phyloP scores from a whole-genome alignment of 1,140 invertebrate species.

The Calosoma granatense region DNA sequence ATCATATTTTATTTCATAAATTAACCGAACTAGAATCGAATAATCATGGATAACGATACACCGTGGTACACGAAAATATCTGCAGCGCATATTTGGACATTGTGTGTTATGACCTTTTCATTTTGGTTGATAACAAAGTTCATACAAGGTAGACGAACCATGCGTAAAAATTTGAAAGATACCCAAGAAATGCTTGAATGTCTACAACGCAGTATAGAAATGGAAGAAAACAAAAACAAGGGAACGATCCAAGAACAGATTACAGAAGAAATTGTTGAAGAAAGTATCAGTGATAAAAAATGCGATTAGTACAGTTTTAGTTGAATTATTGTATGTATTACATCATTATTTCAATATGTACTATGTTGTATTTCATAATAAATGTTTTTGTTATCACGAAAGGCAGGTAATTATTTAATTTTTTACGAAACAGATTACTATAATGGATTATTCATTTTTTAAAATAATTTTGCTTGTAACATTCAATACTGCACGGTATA shows the following conservation, averaged over 20 bases:
- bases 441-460: no score
- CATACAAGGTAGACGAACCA: neutral
- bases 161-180: neutral
- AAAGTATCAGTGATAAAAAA: neutral
- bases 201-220: neutral
- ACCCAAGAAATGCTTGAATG: neutral
- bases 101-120: neutral
- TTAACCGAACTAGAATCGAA: no score
- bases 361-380: neutral
- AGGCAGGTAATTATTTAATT: no score
- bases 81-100: neutral
- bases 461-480: no score
- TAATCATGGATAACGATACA: neutral
- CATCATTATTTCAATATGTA: neutral
- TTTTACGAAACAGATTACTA: no score
- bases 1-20: no score
- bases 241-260: neutral
- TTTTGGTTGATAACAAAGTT: neutral
- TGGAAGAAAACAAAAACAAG: neutral
- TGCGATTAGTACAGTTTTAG: neutral
- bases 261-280: slow-evolving; percentile 15
- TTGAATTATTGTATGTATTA: no score
- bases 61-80: neutral
- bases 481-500: no score
- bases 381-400: no score